These are phyloP conservation scores for Rhineura floridana DNA, from an alignment of 2,113 vertebrate genomes.

Conservation along the genomic window DNA sequence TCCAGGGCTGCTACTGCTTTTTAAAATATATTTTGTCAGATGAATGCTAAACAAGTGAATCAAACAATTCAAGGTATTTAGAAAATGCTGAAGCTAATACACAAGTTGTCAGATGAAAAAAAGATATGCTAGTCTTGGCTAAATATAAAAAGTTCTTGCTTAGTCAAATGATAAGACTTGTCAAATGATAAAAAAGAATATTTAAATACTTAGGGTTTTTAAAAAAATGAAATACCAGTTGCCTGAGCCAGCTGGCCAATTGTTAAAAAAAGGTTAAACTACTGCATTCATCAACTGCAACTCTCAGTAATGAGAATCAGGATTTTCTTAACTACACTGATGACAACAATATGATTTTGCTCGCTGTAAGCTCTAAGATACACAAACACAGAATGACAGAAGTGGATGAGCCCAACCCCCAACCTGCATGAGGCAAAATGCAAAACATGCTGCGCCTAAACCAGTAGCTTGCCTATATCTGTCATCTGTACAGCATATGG, in stretches of 20 bases:
- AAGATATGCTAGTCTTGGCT: neutral
- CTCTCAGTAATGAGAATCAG: conserved; percentile 14
- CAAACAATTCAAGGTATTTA: conserved; percentile 28
- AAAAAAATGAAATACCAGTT: conserved; percentile 4
- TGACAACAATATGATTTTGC: neutral
- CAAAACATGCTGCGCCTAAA: neutral
- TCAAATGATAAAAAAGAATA: conserved; percentile 27
- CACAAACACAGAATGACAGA: neutral
- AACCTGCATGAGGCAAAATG: neutral
- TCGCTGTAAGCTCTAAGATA: neutral
- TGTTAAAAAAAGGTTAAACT: neutral
- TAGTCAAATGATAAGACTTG: conserved; percentile 26
- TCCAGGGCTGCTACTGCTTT: neutral
- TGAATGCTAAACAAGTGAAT: conserved; percentile 40
- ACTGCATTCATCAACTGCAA: neutral
- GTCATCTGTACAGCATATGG: neutral
- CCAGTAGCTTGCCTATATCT: neutral
- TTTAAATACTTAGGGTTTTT: conserved; percentile 25
- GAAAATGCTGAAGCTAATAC: conserved; percentile 31
- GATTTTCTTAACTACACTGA: neutral
- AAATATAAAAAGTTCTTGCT: conserved; percentile 17
- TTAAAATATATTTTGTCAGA: neutral
- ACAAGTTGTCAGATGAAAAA: neutral
- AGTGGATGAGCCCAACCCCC: neutral
- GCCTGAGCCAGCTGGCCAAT: neutral